A percentile compares a stretch with the other conserved stretches of the same genome.
These are phyloP conservation scores for Rhinella marina DNA, from an alignment of 2,797 vertebrate genomes.

Conservation along the genomic window DNA sequence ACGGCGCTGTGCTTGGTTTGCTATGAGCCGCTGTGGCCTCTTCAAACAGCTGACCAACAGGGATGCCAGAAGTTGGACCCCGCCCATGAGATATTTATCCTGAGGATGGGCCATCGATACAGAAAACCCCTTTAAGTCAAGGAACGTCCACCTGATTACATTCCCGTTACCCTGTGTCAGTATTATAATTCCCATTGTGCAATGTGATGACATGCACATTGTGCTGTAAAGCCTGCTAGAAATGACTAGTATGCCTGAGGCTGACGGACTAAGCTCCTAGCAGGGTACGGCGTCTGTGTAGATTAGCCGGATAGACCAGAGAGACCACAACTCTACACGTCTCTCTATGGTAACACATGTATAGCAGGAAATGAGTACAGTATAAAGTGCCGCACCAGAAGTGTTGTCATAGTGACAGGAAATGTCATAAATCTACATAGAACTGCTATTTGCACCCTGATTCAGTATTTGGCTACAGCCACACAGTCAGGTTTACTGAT, in stretches of 20 bases:
- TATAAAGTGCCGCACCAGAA: no score
- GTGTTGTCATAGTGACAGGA: no score
- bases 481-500: no score
- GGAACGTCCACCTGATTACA: neutral
- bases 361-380: neutral
- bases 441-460: no score
- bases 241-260: neutral
- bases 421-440: no score
- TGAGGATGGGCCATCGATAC: no score
- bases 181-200: neutral
- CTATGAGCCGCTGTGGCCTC: no score
- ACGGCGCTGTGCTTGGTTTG: no score
- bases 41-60: no score
- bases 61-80: no score
- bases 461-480: no score
- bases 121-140: neutral
- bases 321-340: neutral
- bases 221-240: neutral
- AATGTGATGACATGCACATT: neutral
- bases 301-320: slow-evolving; percentile 1
- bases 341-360: neutral
- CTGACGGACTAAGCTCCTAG: neutral
- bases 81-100: no score
- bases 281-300: neutral
- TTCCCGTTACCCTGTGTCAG: neutral